Evolutionary conservation across 2,113 vertebrate genomes (phyloP), one percentile per base, ranked within the genome.

Genomic region (Carassius gibelio): DNA sequence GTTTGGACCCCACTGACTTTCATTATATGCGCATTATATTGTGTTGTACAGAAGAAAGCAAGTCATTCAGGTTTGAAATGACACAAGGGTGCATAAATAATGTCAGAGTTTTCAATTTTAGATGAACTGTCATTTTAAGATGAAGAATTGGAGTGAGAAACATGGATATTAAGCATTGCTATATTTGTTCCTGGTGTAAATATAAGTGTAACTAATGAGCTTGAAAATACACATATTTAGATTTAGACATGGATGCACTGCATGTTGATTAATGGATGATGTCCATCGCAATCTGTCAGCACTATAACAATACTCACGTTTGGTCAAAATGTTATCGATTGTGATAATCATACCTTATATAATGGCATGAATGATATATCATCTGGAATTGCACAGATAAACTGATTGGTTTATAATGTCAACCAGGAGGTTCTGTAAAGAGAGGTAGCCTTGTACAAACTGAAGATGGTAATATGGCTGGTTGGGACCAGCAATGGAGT

Each of bases 371-470:
- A 30, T 52, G 4, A 84, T n/a, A 62, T 15, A 61, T 4, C 8
- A 45, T 57, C 8, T 52, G 30, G 66, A 77, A 75, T 52, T 66
- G 48, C 26, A 26, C 19, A 57, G 57, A 48, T 61, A 75, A 66
- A 64, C 61, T 9, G 30, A 75, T 14, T 42, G n/a, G n/a, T 75
- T 77, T 17, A 9, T 36, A 48, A 13, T 55, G 71, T 72, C 48
- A 62, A 62, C 34, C 64, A 57, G 59, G 50, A 78, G 17, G 52
- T 84, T 30, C 14, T 55, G 64, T 55, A 66, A 17, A 38, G 77
- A 86, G 85, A 88, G 88, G 83, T 81, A 87, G 79, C 61, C 78
- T 75, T 55, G 78, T 71, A 74, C 38, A 83, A 50, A 83, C 23
- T 59, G 75, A 82, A 45, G 59, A 75, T 48, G 23, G 19, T n/a